phyloP scores from a whole-genome alignment of 2,113 vertebrate species.

The Apeltes quadracus region DNA sequence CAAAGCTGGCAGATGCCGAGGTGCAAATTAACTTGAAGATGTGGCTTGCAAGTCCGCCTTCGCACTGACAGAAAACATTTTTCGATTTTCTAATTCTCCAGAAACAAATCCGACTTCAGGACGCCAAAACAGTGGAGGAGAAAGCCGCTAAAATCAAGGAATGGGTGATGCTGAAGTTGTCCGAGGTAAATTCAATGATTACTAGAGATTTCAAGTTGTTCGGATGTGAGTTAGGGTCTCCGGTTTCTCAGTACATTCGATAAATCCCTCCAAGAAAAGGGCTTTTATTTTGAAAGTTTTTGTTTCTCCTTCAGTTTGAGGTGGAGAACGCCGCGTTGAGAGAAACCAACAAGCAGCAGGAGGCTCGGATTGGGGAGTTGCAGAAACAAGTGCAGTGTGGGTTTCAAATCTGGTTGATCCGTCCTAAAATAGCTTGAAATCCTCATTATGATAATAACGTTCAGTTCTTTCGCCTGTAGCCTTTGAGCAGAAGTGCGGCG shows the following conservation, averaged over 20 bases:
- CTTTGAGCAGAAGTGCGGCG: constrained; percentile 77
- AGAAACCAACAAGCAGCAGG: constrained; percentile 89
- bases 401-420: background rate
- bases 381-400: constrained; percentile 90
- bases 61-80: background rate
- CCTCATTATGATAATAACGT: background rate
- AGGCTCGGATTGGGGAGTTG: constrained; percentile 86
- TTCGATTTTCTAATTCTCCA: constrained; percentile 57
- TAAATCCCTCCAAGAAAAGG: background rate
- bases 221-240: background rate
- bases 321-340: constrained; percentile 90
- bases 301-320: constrained; percentile 84
- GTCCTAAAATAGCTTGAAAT: background rate
- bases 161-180: constrained; percentile 95
- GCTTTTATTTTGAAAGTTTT: background rate
- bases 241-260: background rate
- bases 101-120: constrained; percentile 92
- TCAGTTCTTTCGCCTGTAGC: constrained; percentile 65
- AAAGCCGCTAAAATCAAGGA: constrained; percentile 99
- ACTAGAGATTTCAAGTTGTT: background rate
- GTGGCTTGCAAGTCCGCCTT: background rate
- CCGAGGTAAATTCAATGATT: constrained; percentile 84
- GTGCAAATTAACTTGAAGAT: background rate
- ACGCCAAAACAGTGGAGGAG: constrained; percentile 96
- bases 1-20: background rate